Evolutionary conservation across 2,888 invertebrate genomes (phyloP).

Genomic region (Hemithea aestivaria): DNA sequence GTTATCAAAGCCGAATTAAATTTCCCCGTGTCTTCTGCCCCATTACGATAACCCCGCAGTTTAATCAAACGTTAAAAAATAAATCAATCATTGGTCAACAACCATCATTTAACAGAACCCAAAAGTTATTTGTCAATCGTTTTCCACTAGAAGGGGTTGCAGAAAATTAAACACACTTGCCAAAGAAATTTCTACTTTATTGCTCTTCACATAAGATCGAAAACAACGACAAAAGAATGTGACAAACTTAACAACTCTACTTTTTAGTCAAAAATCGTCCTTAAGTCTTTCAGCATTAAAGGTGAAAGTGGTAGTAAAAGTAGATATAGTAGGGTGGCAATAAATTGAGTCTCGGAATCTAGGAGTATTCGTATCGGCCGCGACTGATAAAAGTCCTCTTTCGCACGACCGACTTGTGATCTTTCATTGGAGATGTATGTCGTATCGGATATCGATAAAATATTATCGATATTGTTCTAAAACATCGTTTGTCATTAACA

Average conservation of each 20-base stretch:
- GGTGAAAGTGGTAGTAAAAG: slow-evolving; percentile 13
- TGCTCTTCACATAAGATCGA: slow-evolving; percentile 10
- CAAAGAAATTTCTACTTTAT: slow-evolving; percentile 17
- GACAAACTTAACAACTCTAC: slow-evolving; percentile 5
- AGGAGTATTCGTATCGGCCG: slow-evolving; percentile 66
- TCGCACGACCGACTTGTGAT: slow-evolving; percentile 58
- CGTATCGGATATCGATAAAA: slow-evolving; percentile 29
- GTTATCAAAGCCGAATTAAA: too few species aligned
- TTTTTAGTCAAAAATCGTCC: slow-evolving; percentile 15
- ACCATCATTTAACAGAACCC: slow-evolving; percentile 32
- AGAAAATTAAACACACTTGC: slow-evolving; percentile 6
- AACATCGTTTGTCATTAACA: background rate
- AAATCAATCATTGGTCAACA: slow-evolving; percentile 37
- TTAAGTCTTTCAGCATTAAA: slow-evolving; percentile 10
- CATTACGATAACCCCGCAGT: slow-evolving; percentile 13
- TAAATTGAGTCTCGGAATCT: slow-evolving; percentile 65
- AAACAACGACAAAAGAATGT: slow-evolving; percentile 17
- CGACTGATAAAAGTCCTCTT: slow-evolving; percentile 70
- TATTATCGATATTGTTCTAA: background rate
- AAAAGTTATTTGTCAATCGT: slow-evolving; percentile 44
- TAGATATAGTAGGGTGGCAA: slow-evolving; percentile 51
- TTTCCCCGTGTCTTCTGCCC: too few species aligned
- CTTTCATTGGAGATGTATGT: slow-evolving; percentile 42
- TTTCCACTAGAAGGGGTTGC: slow-evolving; percentile 33
- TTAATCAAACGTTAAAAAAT: slow-evolving; percentile 30